phyloP scores from a whole-genome alignment of 2,113 vertebrate genomes.

The Panthera leo region DNA sequence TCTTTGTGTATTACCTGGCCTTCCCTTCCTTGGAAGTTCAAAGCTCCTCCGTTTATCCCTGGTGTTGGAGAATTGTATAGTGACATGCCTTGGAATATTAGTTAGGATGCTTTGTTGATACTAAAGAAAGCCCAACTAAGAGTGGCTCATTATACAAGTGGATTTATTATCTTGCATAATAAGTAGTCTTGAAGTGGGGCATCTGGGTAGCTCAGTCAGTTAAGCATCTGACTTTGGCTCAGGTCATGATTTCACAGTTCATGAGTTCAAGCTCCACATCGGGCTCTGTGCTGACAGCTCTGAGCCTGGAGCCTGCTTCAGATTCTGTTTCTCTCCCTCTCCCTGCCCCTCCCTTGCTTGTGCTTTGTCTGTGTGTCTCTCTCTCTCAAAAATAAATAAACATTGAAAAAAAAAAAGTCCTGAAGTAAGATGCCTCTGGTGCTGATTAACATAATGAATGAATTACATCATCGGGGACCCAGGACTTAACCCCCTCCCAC shows the following conservation, averaged over 20 bases:
- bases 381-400: no score
- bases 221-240: no score
- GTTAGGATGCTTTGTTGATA: not conserved
- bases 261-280: no score
- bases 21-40: not conserved
- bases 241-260: no score
- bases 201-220: no score
- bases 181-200: not conserved
- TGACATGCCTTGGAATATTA: not conserved
- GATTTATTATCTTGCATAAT: not conserved
- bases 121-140: not conserved
- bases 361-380: no score
- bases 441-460: not conserved
- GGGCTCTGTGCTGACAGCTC: no score
- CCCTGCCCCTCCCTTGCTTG: no score
- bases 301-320: no score
- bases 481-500: not conserved
- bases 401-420: not conserved
- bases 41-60: not conserved
- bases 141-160: not conserved
- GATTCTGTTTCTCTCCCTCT: no score
- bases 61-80: not conserved
- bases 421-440: not conserved
- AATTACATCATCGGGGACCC: not conserved
- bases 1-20: not conserved